Evolutionary conservation across 2,888 invertebrate species (phyloP).

Genomic region (Nemurella pictetii): DNA sequence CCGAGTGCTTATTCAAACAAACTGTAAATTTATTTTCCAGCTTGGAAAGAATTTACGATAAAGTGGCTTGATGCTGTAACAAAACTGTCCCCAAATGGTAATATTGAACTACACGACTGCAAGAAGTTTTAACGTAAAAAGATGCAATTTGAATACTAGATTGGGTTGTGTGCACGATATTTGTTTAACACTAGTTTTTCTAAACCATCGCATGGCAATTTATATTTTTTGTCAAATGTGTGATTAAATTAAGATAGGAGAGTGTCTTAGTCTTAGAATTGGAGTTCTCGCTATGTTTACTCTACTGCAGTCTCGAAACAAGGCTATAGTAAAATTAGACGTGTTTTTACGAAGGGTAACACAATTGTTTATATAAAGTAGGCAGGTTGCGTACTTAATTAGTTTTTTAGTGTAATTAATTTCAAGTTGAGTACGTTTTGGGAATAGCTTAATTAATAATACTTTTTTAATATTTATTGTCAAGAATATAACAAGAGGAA

Average conservation of each 20-base stretch:
- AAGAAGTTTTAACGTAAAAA: background rate
- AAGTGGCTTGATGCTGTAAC: background rate
- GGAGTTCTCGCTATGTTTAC: background rate
- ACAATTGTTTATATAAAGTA: background rate
- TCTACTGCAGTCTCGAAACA: background rate
- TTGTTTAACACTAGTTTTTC: background rate
- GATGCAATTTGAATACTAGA: background rate
- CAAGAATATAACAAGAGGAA: background rate
- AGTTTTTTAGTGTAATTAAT: background rate
- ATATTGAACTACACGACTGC: background rate
- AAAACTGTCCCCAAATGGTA: constrained; percentile 15
- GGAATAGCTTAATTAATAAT: background rate
- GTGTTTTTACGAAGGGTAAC: background rate
- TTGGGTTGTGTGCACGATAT: background rate
- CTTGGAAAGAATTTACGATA: background rate
- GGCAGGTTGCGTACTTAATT: background rate
- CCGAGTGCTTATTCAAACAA: constrained; percentile 10
- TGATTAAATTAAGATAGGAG: background rate
- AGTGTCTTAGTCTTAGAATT: background rate
- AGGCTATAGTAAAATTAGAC: background rate
- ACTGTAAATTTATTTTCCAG: background rate
- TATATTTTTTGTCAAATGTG: background rate
- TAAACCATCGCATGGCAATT: background rate
- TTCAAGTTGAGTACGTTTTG: background rate
- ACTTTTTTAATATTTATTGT: background rate